Base-by-base conservation (phyloP, 2,113 vertebrate species). In the Silurus meridionalis region DNA sequence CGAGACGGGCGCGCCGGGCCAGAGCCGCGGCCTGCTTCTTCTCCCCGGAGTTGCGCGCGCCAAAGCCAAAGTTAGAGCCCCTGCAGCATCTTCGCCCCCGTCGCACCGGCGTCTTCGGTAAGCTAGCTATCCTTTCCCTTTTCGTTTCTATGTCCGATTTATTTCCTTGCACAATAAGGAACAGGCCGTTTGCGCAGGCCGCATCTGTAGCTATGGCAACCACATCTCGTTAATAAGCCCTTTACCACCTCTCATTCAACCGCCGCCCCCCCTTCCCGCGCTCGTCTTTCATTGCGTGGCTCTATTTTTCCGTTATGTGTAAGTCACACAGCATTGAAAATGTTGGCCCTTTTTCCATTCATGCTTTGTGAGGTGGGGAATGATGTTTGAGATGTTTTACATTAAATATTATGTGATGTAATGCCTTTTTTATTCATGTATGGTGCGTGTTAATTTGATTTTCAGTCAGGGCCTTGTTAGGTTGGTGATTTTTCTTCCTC, bases 21-120 rank as follows among this genome's bases (percentile, higher is more conserved):
- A 91, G 97, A 98, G 94, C 96, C 95, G 94, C 96, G 96, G 93
- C 96, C 96, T 92, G 94, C 96, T 92, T 96, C 96, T 93, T 97
- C 96, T 83, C 96, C 97, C 95, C 96, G 96, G 94, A 97, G 97
- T 95, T 97, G 96, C 94, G 96, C 96, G 93, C 96, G 97, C 92
- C 96, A 96, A 95, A 97, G 97, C 61, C 66, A 80, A 82, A 89
- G 84, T 87, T 74, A 60, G 66, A 88, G 80, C 86, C 83, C 78
- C 77, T 82, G 80, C 95, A 97, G 97, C 95, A 97, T 96, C 94
- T 98, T 98, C 93, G 96, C 97, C 94, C 99, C 97, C 94, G 98
- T 99, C 94, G 98, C 97, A 95, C 97, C 98, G 90, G 97, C 98
- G 89, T 99, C 97, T 93, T 96, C 99, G 96, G 98, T 99, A 94